Evolutionary conservation across 2,888 invertebrate genomes (phyloP), one percentile per base, ranked within the genome.

Genomic region (Eristalis intricaria): DNA sequence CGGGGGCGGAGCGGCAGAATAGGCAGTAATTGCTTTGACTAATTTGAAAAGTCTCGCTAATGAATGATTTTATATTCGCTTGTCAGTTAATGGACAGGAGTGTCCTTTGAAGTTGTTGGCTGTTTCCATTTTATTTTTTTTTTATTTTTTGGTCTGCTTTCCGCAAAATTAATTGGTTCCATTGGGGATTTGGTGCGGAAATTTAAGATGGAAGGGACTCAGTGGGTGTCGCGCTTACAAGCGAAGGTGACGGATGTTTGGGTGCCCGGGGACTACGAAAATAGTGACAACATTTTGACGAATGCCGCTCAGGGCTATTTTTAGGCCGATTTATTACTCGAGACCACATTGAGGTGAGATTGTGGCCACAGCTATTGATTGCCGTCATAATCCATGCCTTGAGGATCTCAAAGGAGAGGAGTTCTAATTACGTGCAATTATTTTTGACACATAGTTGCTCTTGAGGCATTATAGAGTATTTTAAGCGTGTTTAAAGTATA

Each of bases 11-110:
- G 50, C 8, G n/a, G 50, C 50, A 8, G 50, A 19, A 50, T 60
- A 22, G 61, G 7, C 13, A 43, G 22, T 40, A 43, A 76, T 60
- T 66, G 58, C 40, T 40, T 71, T 65, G 58, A 78, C 40, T 61
- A 61, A 29, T 71, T 61, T 22, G 32, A 38, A 38, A 65, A 38
- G 22, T 65, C 22, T 65, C 38, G 19, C 64, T 64, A 29, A 60
- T 60, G 60, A 29, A 60, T 29, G 60, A 60, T 60, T 23, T 60
- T 23, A 60, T 15, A 60, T 60, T 60, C 60, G 50, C 26, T 26
- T 29, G 26, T 60, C 26, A 60, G 60, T 26, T 50, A 60, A 29
- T 60, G 60, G 60, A 15, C 60, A 29, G 60, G 60, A 60, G 60
- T 60, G 60, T 60, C 23, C 60, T 60, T 60, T 60, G 23, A 60